Conservation (phyloP, 2,888 invertebrate genomes). For the Drosophila subsilvestris region DNA sequence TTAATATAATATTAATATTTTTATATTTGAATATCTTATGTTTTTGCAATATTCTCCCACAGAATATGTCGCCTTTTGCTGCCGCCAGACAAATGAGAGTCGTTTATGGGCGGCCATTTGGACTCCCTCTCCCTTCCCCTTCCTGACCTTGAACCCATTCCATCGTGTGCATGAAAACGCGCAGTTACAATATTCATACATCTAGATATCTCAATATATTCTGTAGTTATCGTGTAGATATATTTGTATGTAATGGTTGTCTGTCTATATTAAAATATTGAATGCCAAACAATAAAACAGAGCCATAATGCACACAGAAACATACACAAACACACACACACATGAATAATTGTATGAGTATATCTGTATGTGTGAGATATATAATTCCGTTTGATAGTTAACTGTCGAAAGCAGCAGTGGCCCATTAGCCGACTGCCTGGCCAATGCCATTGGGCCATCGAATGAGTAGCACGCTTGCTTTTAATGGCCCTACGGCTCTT, state of each 20-base stretch:
- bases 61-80: conserved; percentile 28
- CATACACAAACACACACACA: not conserved
- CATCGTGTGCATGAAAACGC: conserved; percentile 25
- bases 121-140: not conserved
- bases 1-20: conserved; percentile 1
- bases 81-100: conserved; percentile 43
- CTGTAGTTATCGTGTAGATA: conserved; percentile 6
- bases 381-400: conserved; percentile 12
- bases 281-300: conserved; percentile 47
- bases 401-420: conserved; percentile 5
- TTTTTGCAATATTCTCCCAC: conserved; percentile 20
- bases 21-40: conserved; percentile 27
- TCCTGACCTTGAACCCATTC: conserved; percentile 51
- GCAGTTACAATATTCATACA: conserved; percentile 28
- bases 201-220: not conserved
- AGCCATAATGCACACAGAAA: conserved; percentile 17
- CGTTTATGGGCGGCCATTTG: conserved; percentile 62
- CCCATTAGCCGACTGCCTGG: conserved; percentile 6
- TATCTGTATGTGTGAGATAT: not conserved
- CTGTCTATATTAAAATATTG: conserved; percentile 34
- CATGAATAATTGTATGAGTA: not conserved
- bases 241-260: conserved; percentile 43
- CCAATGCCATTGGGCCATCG: not conserved
- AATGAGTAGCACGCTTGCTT: conserved; percentile 1
- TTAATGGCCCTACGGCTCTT: not conserved